A percentile compares a stretch with the other conserved stretches of the same genome.
Conservation (phyloP, 2,888 invertebrate species). For the Laspeyria flexula region DNA sequence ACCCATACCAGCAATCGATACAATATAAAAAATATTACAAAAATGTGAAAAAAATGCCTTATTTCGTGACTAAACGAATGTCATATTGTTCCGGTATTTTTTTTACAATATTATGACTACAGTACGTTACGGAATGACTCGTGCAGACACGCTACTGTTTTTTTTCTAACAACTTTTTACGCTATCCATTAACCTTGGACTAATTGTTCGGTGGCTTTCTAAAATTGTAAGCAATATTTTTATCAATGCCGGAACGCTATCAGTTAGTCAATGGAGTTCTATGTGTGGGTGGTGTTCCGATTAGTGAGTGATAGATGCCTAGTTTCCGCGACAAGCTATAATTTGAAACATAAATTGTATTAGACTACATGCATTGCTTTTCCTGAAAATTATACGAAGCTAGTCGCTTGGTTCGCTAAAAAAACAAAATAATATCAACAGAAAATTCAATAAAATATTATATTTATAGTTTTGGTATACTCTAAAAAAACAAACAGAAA, state of each 20-base stretch:
- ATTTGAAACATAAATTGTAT: neutral
- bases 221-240: slow-evolving; percentile 41
- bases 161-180: slow-evolving; percentile 66
- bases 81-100: slow-evolving; percentile 57
- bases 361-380: too few species aligned
- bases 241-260: slow-evolving; percentile 23
- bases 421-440: too few species aligned
- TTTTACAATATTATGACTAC: slow-evolving; percentile 43
- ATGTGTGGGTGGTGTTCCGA: slow-evolving; percentile 1
- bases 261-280: slow-evolving; percentile 8
- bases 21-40: too few species aligned
- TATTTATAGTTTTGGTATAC: too few species aligned
- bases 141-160: slow-evolving; percentile 64
- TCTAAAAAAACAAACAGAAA: too few species aligned
- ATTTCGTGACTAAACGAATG: slow-evolving; percentile 42
- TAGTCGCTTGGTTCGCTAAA: too few species aligned
- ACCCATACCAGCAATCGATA: too few species aligned
- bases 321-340: neutral
- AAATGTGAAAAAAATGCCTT: slow-evolving; percentile 22
- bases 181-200: slow-evolving; percentile 69
- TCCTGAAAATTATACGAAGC: too few species aligned
- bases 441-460: too few species aligned
- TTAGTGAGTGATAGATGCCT: neutral
- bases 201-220: slow-evolving; percentile 68
- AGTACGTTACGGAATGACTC: slow-evolving; percentile 60